Percentiles rank a stretch among this genome's conserved stretches.
phyloP scores from a whole-genome alignment of 2,113 vertebrate genomes.

The Brachyistius frenatus region DNA sequence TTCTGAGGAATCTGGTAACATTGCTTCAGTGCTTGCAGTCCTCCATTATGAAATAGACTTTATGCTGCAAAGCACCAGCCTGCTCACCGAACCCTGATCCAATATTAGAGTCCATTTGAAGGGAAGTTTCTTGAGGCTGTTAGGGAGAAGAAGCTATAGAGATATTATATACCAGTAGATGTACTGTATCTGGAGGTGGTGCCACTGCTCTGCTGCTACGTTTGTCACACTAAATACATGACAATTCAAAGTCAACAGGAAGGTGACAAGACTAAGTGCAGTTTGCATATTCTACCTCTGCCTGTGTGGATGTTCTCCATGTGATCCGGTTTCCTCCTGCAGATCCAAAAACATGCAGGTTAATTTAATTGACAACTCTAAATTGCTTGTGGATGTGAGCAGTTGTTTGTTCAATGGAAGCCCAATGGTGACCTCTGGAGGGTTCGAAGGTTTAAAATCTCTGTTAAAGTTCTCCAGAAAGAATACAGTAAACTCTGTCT shows the following conservation, averaged over 20 bases:
- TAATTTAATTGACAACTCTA: neutral
- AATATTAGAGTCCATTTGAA: conserved; percentile 2
- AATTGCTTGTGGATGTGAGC: too few species aligned
- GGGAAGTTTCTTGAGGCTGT: neutral
- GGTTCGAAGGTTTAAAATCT: too few species aligned
- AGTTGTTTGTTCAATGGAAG: too few species aligned
- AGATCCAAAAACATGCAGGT: conserved; percentile 14
- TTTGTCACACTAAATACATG: neutral
- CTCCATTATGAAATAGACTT: neutral
- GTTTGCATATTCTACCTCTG: neutral
- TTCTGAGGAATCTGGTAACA: neutral
- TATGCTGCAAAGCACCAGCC: neutral
- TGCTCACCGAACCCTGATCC: neutral
- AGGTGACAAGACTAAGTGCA: fast-evolving
- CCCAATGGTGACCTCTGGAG: too few species aligned
- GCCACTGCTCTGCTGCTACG: neutral
- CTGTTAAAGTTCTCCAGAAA: too few species aligned
- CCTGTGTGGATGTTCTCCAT: neutral
- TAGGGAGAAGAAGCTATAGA: neutral
- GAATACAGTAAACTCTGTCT: neutral
- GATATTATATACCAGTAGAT: neutral
- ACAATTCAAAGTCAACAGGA: neutral
- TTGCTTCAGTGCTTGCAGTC: conserved; percentile 5
- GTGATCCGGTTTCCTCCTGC: neutral
- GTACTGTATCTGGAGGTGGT: neutral